A percentile compares a stretch with the other conserved stretches of the same genome.
Conservation (phyloP, 2,797 vertebrate genomes). For the Chelmon rostratus region DNA sequence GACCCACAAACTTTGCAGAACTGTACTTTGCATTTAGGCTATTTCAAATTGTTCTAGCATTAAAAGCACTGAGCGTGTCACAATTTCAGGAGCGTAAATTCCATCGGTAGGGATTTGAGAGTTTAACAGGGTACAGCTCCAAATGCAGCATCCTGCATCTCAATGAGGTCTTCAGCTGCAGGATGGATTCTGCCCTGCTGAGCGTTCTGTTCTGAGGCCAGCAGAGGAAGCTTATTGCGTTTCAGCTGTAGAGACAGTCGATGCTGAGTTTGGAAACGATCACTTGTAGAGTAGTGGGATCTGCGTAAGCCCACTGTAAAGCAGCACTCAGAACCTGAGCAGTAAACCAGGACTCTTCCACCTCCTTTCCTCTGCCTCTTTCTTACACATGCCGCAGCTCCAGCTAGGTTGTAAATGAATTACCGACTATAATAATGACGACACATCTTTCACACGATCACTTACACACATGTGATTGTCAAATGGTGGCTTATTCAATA, state of each 20-base stretch:
- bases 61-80: slow-evolving; percentile 74
- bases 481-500: neutral
- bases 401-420: neutral
- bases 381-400: neutral
- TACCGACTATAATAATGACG: neutral
- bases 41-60: slow-evolving; percentile 72
- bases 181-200: slow-evolving; percentile 74
- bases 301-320: slow-evolving; percentile 49
- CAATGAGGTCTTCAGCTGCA: slow-evolving; percentile 78
- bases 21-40: slow-evolving; percentile 64
- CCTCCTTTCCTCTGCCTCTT: slow-evolving; percentile 4
- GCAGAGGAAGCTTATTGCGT: slow-evolving; percentile 72
- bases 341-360: slow-evolving; percentile 33
- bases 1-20: slow-evolving; percentile 45
- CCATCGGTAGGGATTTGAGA: slow-evolving; percentile 75
- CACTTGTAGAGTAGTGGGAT: slow-evolving; percentile 61
- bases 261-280: slow-evolving; percentile 71
- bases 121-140: slow-evolving; percentile 73
- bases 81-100: slow-evolving; percentile 78
- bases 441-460: neutral
- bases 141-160: slow-evolving; percentile 73
- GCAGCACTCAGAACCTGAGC: slow-evolving; percentile 53
- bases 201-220: slow-evolving; percentile 71
- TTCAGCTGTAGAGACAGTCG: slow-evolving; percentile 71
- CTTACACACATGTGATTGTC: neutral